Evolutionary conservation across 2,113 vertebrate genomes (phyloP).

Genomic region (Capreolus pygargus): DNA sequence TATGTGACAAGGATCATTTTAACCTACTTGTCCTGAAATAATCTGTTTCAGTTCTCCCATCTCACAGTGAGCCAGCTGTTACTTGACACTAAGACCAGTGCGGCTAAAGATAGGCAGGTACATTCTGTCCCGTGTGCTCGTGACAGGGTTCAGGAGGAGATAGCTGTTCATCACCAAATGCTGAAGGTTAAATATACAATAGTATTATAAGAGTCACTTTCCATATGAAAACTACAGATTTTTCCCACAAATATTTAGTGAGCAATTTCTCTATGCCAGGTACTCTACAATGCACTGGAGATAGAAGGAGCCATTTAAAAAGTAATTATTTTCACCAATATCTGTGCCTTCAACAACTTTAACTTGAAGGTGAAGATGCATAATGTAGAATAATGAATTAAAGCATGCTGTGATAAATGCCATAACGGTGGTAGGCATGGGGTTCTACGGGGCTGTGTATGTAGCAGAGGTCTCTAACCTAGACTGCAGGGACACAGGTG

Average conservation of each 20-base stretch:
- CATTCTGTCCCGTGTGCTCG: not conserved
- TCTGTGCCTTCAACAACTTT: not conserved
- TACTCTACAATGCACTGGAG: not conserved
- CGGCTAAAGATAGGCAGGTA: not conserved
- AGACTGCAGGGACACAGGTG: too few relatives aligned
- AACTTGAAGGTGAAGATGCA: not conserved
- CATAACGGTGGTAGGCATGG: accelerated
- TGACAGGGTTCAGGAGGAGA: not conserved
- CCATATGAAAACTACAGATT: not conserved
- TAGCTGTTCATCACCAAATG: accelerated
- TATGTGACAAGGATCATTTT: not conserved
- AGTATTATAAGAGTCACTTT: not conserved
- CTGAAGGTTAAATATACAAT: not conserved
- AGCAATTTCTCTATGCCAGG: not conserved
- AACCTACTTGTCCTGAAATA: not conserved
- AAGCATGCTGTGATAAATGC: not conserved
- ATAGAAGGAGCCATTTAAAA: not conserved
- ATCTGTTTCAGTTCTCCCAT: not conserved
- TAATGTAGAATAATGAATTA: not conserved
- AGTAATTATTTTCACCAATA: not conserved
- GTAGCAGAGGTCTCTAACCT: not conserved
- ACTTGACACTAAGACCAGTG: not conserved
- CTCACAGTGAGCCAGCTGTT: not conserved
- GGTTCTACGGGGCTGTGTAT: not conserved
- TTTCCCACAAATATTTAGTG: not conserved